Conservation (phyloP, 2,888 invertebrate species). For the Stomorhina lunata region DNA sequence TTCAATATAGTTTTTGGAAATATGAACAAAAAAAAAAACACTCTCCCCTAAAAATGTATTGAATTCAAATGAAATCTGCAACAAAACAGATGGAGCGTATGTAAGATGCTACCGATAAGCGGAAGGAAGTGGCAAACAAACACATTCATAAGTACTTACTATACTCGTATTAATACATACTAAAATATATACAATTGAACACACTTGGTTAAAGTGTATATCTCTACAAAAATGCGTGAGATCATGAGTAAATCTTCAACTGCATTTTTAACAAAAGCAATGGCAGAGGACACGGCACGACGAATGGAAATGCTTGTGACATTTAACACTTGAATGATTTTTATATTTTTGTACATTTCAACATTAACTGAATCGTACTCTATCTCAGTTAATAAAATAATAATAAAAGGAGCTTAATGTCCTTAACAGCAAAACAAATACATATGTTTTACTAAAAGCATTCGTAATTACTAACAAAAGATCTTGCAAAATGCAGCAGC, state of each 20-base stretch:
- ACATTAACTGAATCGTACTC: not conserved
- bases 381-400: not conserved
- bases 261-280: slow-evolving; percentile 19
- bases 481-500: not conserved
- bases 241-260: slow-evolving; percentile 15
- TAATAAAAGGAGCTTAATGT: slow-evolving; percentile 12
- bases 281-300: not conserved
- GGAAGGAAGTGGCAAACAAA: slow-evolving; percentile 42
- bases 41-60: slow-evolving; percentile 33
- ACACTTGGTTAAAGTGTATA: not conserved
- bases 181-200: not conserved
- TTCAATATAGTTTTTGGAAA: slow-evolving; percentile 27
- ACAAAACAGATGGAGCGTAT: slow-evolving; percentile 33
- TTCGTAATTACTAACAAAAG: not conserved
- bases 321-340: slow-evolving; percentile 45
- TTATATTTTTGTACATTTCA: not conserved
- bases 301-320: slow-evolving; percentile 38
- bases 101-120: slow-evolving; percentile 48
- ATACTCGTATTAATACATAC: too few relatives aligned
- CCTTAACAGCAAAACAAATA: slow-evolving; percentile 53
- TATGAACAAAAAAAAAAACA: not conserved
- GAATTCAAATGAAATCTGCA: slow-evolving; percentile 3
- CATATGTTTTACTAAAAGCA: slow-evolving; percentile 55
- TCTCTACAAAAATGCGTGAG: slow-evolving; percentile 33
- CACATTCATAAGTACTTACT: too few relatives aligned